Evolutionary conservation across 64 coral and sea anemone genomes (phyloP), one percentile per base, ranked within the genome.

Genomic region (Actinia equina): DNA sequence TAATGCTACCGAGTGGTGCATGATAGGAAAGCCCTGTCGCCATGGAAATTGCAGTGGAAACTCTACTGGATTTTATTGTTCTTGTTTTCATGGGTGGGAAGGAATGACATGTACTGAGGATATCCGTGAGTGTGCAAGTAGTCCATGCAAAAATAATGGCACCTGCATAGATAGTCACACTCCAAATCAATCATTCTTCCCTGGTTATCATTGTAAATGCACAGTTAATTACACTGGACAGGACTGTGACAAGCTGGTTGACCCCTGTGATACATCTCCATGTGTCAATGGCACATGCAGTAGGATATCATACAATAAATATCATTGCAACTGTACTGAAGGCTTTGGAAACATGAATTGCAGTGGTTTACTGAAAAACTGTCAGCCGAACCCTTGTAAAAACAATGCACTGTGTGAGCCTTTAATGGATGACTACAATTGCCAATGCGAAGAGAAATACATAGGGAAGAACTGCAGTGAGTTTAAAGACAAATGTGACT

Each of bases 341-440:
- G 94, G 85, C 5, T 97, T 85, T 85, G 94, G 94, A 59, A 93
- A 97, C 59, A 56, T 86, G 37, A 97, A 97, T 27, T 97, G 94
- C 20, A 97, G 91, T 57, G 94, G 94, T 10, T 80, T 88, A 19
- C 78, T 79, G n/a, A 77, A 49, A 60, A 76, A 85, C 41, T 97
- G 94, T 87, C 7, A n/a, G 60, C 85, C 94, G 54, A 25, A 79
- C 77, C 94, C 91, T 42, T 97, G 91, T 87, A n/a, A 70, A 7
- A 42, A 91, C 67, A 89, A 78, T 17, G 65, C 18, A 2, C 17
- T 70, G 11, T 97, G 94, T 64, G 85, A 88, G 22, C 94, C 94
- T 52, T 70, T 93, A 44, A 89, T 62, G 83, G 41, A 97, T 8
- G 44, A 59, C 83, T 97, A 85, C 57, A 83, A 19, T 17, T 97